Evolutionary conservation across 2,888 invertebrate species (phyloP).

Genomic region (Megastigmus dorsalis): DNA sequence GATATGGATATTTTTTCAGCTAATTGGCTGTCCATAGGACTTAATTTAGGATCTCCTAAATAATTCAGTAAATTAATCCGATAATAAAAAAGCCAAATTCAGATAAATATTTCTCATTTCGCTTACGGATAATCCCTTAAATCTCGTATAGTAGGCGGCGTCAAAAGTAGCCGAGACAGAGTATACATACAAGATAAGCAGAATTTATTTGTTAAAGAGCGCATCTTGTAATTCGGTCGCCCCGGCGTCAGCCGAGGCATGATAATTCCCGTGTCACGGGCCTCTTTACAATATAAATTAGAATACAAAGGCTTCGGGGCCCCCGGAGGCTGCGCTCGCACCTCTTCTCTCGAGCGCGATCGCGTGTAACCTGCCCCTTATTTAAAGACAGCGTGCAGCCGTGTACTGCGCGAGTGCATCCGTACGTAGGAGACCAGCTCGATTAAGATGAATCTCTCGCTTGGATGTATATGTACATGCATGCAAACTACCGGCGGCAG

Average conservation of each 20-base stretch:
- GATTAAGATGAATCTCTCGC: conserved; percentile 65
- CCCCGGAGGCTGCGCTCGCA: too few species aligned
- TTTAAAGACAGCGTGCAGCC: conserved; percentile 24
- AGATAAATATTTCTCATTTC: too few species aligned
- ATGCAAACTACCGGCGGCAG: conserved; percentile 45
- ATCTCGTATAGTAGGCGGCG: background rate
- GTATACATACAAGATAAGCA: background rate
- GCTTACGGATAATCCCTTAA: background rate
- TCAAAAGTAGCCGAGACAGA: background rate
- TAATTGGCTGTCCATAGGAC: too few species aligned
- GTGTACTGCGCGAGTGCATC: background rate
- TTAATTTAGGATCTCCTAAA: too few species aligned
- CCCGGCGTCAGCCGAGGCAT: background rate
- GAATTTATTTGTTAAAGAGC: background rate
- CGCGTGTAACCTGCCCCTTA: conserved; percentile 17
- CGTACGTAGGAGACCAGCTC: conserved; percentile 12
- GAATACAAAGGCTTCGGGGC: conserved; percentile 47
- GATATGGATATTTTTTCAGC: too few species aligned
- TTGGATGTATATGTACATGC: conserved; percentile 54
- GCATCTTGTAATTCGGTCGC: background rate
- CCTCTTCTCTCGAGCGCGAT: background rate
- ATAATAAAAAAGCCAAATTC: too few species aligned
- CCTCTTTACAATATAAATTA: conserved; percentile 35
- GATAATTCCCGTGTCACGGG: too few species aligned
- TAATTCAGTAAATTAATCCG: too few species aligned